phyloP scores from a whole-genome alignment of 2,113 vertebrate genomes.

The Bungarus multicinctus region DNA sequence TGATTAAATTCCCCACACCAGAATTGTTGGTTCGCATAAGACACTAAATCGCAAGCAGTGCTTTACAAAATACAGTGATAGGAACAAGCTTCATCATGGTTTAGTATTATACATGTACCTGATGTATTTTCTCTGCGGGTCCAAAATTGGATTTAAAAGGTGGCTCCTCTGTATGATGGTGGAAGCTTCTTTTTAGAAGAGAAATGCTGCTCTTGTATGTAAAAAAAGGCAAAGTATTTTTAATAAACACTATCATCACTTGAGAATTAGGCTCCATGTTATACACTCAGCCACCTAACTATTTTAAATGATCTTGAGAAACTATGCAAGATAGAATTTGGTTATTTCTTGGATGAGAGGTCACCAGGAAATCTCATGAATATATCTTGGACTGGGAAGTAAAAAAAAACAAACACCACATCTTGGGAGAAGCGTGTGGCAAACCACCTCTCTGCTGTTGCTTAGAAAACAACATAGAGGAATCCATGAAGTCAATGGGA shows the following conservation, averaged over 20 bases:
- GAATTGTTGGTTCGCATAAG: not conserved
- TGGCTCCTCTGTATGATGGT: not conserved
- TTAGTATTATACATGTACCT: not conserved
- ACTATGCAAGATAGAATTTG: not conserved
- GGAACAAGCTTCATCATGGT: not conserved
- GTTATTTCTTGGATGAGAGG: not conserved
- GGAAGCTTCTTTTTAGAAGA: not conserved
- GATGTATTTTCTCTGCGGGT: not conserved
- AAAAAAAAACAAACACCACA: not conserved
- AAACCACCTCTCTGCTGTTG: not conserved
- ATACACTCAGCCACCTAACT: not conserved
- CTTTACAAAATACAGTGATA: not conserved
- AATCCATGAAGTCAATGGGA: not conserved
- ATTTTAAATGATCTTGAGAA: not conserved
- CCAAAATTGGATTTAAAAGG: not conserved
- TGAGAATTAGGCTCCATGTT: not conserved
- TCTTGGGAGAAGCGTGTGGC: not conserved
- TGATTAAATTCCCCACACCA: not conserved
- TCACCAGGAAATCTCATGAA: not conserved
- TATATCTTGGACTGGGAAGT: not conserved
- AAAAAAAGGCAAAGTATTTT: not conserved
- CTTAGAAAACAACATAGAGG: not conserved
- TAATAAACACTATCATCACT: not conserved
- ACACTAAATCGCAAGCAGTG: not conserved
- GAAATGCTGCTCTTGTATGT: not conserved